Conservation (phyloP, 2,113 vertebrate species). For the Paramormyrops kingsleyae region DNA sequence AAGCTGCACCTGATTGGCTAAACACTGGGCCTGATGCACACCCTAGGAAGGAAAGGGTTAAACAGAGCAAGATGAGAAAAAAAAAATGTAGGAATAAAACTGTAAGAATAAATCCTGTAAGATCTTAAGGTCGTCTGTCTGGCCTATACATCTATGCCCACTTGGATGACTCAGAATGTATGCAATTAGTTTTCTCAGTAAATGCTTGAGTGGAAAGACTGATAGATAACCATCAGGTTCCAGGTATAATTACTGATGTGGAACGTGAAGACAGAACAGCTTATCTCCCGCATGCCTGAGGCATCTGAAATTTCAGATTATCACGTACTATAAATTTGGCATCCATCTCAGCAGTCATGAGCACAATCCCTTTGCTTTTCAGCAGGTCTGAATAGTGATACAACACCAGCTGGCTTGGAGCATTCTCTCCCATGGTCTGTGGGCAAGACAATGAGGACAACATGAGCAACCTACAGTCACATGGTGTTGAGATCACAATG, state of each 20-base stretch:
- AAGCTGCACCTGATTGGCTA: constrained; percentile 90
- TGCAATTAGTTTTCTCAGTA: not conserved
- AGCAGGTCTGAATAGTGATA: constrained; percentile 88
- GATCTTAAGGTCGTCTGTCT: not conserved
- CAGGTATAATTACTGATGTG: not conserved
- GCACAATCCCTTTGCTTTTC: constrained; percentile 81
- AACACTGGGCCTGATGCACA: constrained; percentile 83
- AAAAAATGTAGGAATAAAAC: not conserved
- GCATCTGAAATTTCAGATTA: not conserved
- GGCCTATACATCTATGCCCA: not conserved
- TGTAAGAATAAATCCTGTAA: not conserved
- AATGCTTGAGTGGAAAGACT: not conserved
- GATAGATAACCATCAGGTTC: not conserved
- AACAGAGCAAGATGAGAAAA: not conserved
- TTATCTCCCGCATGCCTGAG: not conserved
- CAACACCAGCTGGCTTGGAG: constrained; percentile 83
- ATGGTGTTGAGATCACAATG: not conserved
- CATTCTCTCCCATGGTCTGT: constrained; percentile 75
- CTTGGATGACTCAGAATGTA: not conserved
- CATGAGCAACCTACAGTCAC: not conserved
- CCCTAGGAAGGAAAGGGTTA: constrained; percentile 55
- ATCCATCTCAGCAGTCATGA: constrained; percentile 92
- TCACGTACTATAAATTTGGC: constrained; percentile 78
- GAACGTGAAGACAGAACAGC: not conserved
- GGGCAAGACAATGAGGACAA: constrained; percentile 17